These are phyloP conservation scores for Drosophila sordidapex DNA, from an alignment of 2,888 invertebrate species.

Conservation along the genomic window DNA sequence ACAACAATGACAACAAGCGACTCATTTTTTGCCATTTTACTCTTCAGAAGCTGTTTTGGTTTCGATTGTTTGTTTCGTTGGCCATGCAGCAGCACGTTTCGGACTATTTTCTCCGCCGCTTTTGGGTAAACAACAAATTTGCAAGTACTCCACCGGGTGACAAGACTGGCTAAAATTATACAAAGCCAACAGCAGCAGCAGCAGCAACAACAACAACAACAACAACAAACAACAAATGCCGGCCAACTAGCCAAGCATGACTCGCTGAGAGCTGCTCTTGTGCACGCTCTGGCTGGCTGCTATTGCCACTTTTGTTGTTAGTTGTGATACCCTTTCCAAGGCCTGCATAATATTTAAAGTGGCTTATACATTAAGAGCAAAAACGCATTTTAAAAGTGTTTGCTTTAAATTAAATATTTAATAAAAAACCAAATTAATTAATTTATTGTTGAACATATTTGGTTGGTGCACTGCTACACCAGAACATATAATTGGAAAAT, in stretches of 20 bases:
- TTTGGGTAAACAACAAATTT: slow-evolving; percentile 52
- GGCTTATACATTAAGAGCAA: neutral
- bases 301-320: slow-evolving; percentile 12
- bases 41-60: slow-evolving; percentile 53
- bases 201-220: slow-evolving; percentile 31
- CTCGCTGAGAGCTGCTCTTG: slow-evolving; percentile 61
- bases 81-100: slow-evolving; percentile 70
- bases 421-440: neutral
- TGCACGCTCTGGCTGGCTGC: slow-evolving; percentile 42
- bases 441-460: neutral
- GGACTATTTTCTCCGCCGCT: slow-evolving; percentile 53
- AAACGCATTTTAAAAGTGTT: neutral
- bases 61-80: slow-evolving; percentile 53
- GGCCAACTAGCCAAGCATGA: slow-evolving; percentile 32
- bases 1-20: slow-evolving; percentile 20
- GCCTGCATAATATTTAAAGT: neutral
- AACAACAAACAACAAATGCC: slow-evolving; percentile 18
- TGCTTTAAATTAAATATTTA: neutral
- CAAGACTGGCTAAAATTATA: slow-evolving; percentile 13
- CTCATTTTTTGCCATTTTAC: slow-evolving; percentile 28
- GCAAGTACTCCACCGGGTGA: slow-evolving; percentile 39
- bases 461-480: neutral
- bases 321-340: slow-evolving; percentile 24
- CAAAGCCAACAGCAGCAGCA: slow-evolving; percentile 11
- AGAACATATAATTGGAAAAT: neutral